Base-by-base conservation (phyloP, 2,797 vertebrate genomes). In the Sitta carolinensis region DNA sequence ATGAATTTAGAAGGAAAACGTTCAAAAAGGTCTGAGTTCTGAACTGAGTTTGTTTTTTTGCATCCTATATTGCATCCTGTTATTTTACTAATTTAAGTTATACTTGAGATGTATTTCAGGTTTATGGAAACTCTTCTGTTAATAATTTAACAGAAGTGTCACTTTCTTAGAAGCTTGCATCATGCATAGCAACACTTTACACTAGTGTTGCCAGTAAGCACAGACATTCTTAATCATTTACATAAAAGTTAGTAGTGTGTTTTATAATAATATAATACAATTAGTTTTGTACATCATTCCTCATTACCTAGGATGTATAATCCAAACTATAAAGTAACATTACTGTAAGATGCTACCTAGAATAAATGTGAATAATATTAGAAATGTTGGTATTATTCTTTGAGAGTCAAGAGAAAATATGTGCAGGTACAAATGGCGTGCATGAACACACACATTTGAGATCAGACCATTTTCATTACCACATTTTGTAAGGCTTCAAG, bases 1-100 rank as follows among this genome's bases (percentile, higher is more conserved):
- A 78, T 67, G 66, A 87, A 74, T 88, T 95, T 83, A 68, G 50
- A 79, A 87, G 34, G 21, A 81, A 96, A 93, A 79, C 51, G 1
- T 63, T 58, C 21, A 52, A 73, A 48, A 54, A 84, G 72, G 59
- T 77, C 32, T 42, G 30, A 61, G 15, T 75, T 90, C 38, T 78
- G 48, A 90, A 80, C 18, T 32, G n/a, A 68, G 17, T 38, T 77
- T 73, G 13, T 2, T 80, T 75, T 84, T 52, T 73, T 81, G 30
- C 26, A 58, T 67, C 20, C 10, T 76, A 25, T 32, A 61, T 34
- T 55, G 3, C 38, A 52, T 38, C 9, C 27, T 58, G 23, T 47
- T 61, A 80, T 68, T 89, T 94, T 58, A 63, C 7, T 51, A 12
- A 36, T 82, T 78, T 64, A 70, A 43, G 22, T 84, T 54, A 22